Evolutionary conservation across 2,888 invertebrate species (phyloP), one percentile per base, ranked within the genome.

Genomic region (Criorhina ranunculi): DNA sequence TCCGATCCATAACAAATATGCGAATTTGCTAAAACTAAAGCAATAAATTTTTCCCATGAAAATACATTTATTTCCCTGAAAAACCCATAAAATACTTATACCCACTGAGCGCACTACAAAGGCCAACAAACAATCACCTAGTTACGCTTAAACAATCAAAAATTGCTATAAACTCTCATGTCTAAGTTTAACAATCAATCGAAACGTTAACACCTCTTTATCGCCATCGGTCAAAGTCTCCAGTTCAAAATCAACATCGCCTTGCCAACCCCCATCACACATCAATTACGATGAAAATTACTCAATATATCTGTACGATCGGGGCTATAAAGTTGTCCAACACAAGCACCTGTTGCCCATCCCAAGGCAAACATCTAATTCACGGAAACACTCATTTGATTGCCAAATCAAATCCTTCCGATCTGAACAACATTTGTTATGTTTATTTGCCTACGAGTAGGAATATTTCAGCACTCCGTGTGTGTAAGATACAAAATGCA

Each of bases 371-470:
- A 29, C 40, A 62, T 46, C 19, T 19, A 37, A 35, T 37, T 57
- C 19, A 5, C 29, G 15, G 29, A 37, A 78, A 72, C 35, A 57
- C 40, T 24, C 12, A 70, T 51, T 37, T 51, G 55, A 81, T 66
- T 64, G 44, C 49, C 60, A 59, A 53, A 70, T 66, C n/a, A 70
- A 76, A 79, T 79, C 73, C 66, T 79, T 79, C 64, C 19, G 35
- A 79, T 73, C 40, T 11, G 59, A n/a, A n/a, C n/a, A n/a, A n/a
- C 24, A 57, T 11, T 55, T 62, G 57, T 60, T 60, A 79, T 72
- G 64, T 66, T 77, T 82, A 59, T 60, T 77, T 62, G 55, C 33
- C 55, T 29, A 55, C 42, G 15, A 40, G 15, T 5, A 15, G 31
- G 31, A 19, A 70, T 55, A 46, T 60, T n/a, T 33, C 49, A 51